phyloP scores from a whole-genome alignment of 2,797 vertebrate species.

The Semotilus atromaculatus region DNA sequence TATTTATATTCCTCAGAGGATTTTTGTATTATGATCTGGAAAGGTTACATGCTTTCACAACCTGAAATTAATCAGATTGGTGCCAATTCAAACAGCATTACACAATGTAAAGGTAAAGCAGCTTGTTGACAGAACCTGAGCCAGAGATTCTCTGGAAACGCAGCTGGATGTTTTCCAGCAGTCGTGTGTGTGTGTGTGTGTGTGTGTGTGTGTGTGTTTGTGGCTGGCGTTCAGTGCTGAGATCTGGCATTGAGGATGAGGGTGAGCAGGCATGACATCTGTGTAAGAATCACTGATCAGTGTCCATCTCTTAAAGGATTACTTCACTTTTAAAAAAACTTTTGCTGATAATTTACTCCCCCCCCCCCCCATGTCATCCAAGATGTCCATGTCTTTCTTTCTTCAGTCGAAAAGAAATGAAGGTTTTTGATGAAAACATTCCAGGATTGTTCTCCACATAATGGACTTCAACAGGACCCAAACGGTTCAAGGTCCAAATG shows the following conservation, averaged over 20 bases:
- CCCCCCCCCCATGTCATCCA: no score
- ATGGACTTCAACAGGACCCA: no score
- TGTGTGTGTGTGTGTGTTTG: no score
- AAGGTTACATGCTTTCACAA: neutral
- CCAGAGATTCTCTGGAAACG: neutral
- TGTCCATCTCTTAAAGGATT: slow-evolving; percentile 17
- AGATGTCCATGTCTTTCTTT: no score
- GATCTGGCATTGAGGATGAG: neutral
- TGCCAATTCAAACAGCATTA: neutral
- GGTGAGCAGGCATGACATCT: neutral
- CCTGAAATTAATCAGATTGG: neutral
- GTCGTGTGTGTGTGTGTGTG: neutral
- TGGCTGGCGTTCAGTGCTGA: neutral
- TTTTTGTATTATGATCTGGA: neutral
- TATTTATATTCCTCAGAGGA: neutral
- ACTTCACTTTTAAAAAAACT: no score
- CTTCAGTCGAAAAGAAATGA: no score
- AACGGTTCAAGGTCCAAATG: no score
- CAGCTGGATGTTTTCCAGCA: no score
- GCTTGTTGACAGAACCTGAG: neutral
- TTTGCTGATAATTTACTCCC: no score
- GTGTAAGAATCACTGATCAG: neutral
- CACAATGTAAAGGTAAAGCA: neutral
- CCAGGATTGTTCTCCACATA: no score
- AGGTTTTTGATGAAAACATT: no score